phyloP scores from a whole-genome alignment of 2,888 invertebrate species.

The Volucella inanis region DNA sequence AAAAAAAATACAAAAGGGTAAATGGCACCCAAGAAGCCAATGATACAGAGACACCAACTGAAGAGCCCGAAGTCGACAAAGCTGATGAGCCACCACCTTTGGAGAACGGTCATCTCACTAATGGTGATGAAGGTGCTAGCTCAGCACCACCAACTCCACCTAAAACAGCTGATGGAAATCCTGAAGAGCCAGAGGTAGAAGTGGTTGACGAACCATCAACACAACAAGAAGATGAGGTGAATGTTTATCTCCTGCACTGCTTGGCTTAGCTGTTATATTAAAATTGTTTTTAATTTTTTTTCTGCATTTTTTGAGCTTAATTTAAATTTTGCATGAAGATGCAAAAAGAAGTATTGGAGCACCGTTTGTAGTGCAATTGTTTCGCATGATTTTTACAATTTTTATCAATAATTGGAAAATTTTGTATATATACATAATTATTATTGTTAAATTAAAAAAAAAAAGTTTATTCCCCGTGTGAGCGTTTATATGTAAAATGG shows the following conservation, averaged over 20 bases:
- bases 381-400: slow-evolving; percentile 38
- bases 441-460: slow-evolving; percentile 5
- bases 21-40: slow-evolving; percentile 46
- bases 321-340: slow-evolving; percentile 44
- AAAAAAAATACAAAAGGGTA: slow-evolving; percentile 44
- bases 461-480: slow-evolving; percentile 1
- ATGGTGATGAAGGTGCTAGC: slow-evolving; percentile 34
- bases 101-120: slow-evolving; percentile 51
- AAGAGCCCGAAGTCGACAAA: slow-evolving; percentile 43
- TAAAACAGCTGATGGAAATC: slow-evolving; percentile 47
- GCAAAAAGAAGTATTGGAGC: slow-evolving; percentile 15
- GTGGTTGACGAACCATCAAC: slow-evolving; percentile 12
- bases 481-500: slow-evolving; percentile 41
- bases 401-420: slow-evolving; percentile 25
- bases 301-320: not conserved
- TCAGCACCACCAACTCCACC: slow-evolving; percentile 56
- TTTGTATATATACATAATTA: slow-evolving; percentile 38
- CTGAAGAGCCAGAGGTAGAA: slow-evolving; percentile 6
- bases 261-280: slow-evolving; percentile 53
- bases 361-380: slow-evolving; percentile 24
- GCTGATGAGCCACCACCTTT: slow-evolving; percentile 6
- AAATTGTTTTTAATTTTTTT: slow-evolving; percentile 7
- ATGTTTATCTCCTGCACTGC: slow-evolving; percentile 45
- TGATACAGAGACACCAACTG: slow-evolving; percentile 52
- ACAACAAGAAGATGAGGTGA: slow-evolving; percentile 55